A percentile compares a stretch with the other conserved stretches of the same genome.
Evolutionary conservation across 2,797 vertebrate species (phyloP).

Genomic region (Neomorphus geoffroyi): DNA sequence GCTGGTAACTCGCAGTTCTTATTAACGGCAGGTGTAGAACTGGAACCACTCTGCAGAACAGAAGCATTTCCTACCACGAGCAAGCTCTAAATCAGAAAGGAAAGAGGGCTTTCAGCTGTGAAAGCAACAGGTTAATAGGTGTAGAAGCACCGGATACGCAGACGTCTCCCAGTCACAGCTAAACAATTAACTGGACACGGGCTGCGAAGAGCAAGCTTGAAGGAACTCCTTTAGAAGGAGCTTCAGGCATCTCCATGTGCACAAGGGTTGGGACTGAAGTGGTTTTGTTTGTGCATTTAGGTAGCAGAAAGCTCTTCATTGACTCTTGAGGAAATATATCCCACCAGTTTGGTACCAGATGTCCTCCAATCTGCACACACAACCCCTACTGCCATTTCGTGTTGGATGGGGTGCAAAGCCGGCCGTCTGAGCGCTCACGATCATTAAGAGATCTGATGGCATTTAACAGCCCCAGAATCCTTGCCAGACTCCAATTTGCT

Average conservation of each 20-base stretch:
- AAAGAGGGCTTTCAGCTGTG: background rate
- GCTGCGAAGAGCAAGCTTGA: background rate
- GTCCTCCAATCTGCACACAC: background rate
- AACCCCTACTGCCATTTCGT: background rate
- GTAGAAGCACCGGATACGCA: background rate
- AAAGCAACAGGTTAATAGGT: background rate
- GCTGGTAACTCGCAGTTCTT: background rate
- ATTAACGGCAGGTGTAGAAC: background rate
- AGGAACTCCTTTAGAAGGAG: background rate
- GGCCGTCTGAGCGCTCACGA: background rate
- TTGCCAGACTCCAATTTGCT: constrained; percentile 10
- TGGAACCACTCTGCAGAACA: background rate
- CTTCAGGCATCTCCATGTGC: background rate
- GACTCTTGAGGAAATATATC: background rate
- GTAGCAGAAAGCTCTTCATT: background rate
- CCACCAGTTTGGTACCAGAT: background rate
- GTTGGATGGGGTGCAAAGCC: background rate
- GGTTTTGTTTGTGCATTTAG: background rate
- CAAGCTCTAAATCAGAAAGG: background rate
- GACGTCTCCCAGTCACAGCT: background rate
- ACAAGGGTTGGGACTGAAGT: background rate
- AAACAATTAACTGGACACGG: background rate
- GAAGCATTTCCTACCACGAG: background rate
- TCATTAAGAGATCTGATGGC: background rate
- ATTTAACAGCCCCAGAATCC: background rate